phyloP scores from a whole-genome alignment of 2,797 vertebrate genomes.

The Phalloptychus januarius region DNA sequence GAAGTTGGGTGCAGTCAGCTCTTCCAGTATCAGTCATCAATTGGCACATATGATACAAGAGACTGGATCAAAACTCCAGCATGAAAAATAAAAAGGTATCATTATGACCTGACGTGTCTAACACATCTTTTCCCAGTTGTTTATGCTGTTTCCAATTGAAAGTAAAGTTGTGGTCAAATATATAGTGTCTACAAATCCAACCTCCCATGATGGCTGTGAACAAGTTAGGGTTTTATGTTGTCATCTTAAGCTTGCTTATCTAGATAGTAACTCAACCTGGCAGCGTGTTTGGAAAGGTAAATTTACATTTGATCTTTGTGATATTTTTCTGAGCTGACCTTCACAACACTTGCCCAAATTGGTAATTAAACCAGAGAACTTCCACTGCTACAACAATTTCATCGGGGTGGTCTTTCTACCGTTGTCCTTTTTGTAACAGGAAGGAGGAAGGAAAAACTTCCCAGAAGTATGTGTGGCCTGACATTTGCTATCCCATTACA shows the following conservation, averaged over 20 bases:
- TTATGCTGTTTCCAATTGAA: neutral
- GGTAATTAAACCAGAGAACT: conserved; percentile 48
- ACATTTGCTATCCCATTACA: conserved; percentile 75
- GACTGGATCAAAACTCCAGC: neutral
- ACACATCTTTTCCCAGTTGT: neutral
- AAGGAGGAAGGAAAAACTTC: conserved; percentile 48
- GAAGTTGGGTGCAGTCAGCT: neutral
- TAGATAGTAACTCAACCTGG: conserved; percentile 5
- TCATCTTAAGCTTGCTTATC: conserved; percentile 6
- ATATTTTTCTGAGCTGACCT: conserved; percentile 37
- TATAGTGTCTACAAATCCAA: neutral
- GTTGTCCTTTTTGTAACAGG: conserved; percentile 55
- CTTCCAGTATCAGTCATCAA: neutral
- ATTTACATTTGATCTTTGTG: conserved; percentile 9
- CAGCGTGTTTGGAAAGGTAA: conserved; percentile 26
- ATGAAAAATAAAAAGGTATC: neutral
- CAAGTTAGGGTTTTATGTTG: neutral
- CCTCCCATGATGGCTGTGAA: neutral
- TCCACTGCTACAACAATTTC: conserved; percentile 45
- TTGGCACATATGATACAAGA: neutral
- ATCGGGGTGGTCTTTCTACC: conserved; percentile 71
- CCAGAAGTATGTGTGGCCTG: conserved; percentile 71
- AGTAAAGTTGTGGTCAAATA: neutral
- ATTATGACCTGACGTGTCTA: neutral
- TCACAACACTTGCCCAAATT: conserved; percentile 40